Conservation (phyloP, 30 jellyfish, hydroid and myxozoan genomes). For the Turritopsis rubra region DNA sequence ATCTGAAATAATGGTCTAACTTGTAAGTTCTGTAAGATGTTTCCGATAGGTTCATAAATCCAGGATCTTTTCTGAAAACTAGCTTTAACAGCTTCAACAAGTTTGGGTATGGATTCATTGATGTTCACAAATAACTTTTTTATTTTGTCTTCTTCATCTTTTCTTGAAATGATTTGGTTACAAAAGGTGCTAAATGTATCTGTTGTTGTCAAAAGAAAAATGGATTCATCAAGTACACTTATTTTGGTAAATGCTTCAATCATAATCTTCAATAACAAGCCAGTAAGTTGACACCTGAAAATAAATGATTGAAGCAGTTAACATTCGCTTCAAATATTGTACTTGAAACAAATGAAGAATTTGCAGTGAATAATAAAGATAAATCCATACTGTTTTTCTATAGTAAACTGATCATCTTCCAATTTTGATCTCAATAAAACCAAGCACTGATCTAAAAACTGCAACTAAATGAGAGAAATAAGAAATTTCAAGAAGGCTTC, state of each 20-base stretch:
- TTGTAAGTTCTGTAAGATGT: background rate
- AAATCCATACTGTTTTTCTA: background rate
- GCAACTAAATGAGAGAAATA: background rate
- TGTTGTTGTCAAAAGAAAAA: background rate
- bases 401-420: background rate
- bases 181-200: background rate
- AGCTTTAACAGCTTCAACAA: background rate
- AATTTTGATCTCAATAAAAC: background rate
- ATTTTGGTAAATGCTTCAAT: background rate
- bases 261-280: background rate
- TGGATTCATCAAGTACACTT: background rate
- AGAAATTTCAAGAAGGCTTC: background rate
- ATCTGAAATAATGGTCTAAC: too few species aligned
- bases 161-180: background rate
- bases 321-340: too few species aligned
- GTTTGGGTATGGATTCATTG: background rate
- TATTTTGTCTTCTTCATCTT: background rate
- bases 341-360: background rate
- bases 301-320: too few species aligned
- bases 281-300: background rate
- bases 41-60: background rate
- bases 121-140: background rate
- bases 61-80: background rate
- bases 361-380: background rate
- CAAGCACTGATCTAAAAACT: background rate